Base-by-base conservation (phyloP, 2,113 vertebrate genomes). In the Coturnix japonica region DNA sequence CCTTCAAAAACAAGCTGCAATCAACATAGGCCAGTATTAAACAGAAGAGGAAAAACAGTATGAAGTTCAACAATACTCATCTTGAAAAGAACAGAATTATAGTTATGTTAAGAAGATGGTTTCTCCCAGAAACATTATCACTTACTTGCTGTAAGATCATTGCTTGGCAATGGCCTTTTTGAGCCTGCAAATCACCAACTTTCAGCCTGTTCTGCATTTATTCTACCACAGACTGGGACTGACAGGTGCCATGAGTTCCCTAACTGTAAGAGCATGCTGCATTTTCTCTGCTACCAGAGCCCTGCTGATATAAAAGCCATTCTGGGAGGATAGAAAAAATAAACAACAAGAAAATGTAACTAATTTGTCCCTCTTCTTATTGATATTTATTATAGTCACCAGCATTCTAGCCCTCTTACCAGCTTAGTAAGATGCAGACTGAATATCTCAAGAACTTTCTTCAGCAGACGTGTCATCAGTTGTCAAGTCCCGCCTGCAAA, bases 281-380 rank as follows among this genome's bases (percentile, higher is more conserved):
- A 28, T 63, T 59, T n/a, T n/a, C 92, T 57, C 56, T 71, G 21
- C 25, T 64, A 49, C 13, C 31, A 77, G 9, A 22, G 28, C 41
- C 84, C 9, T 12, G 16, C 26, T 46, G 31, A 57, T 13, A 35
- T 16, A 73, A n/a, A 88, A 59, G 31, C 39, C 44, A 65, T 19
- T 14, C 8, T 0, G 1, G 51, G 28, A 13, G 19, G 19, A 31
- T 5, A 53, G 26, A 28, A 28, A 28, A 28, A 53, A 1, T 12
- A 22, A 47, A 11, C 17, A 44, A 44, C 7, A 47, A 10, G 63
- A 11, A 16, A 65, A 7, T 26, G 28, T 14, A 53, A 25, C 8
- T 35, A 0, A 64, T 72, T 60, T 69, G 8, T 39, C n/a, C 16
- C 18, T 41, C 35, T 67, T 21, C 3, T 22, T 53, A 7, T 16